Conservation (phyloP, 2,797 vertebrate species). For the Gambusia yucatana region DNA sequence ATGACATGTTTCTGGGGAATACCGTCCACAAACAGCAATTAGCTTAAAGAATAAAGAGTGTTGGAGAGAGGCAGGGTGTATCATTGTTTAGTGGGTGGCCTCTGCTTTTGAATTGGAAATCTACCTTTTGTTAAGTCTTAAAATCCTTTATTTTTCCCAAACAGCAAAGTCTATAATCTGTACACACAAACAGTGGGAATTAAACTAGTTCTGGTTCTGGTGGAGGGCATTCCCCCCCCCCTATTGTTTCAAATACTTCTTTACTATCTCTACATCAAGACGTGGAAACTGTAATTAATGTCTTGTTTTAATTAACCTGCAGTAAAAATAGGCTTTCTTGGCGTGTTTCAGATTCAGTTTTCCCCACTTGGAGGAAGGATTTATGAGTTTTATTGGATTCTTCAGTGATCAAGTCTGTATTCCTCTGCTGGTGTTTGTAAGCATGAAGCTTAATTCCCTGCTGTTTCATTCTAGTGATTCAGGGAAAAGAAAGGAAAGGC, state of each 20-base stretch:
- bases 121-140: no score
- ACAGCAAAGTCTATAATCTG: constrained; percentile 11
- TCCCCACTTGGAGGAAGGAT: constrained; percentile 14
- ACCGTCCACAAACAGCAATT: constrained; percentile 63
- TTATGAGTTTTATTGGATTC: not conserved
- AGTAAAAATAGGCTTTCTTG: not conserved
- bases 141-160: no score
- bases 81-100: constrained; percentile 53
- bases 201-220: not conserved
- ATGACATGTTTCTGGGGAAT: constrained; percentile 59
- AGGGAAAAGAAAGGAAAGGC: not conserved
- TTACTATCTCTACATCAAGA: not conserved
- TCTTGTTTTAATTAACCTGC: not conserved
- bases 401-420: constrained; percentile 13
- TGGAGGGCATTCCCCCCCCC: not conserved
- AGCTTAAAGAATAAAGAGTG: constrained; percentile 44
- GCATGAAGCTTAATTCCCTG: constrained; percentile 17
- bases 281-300: not conserved
- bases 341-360: not conserved
- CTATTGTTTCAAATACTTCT: not conserved
- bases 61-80: constrained; percentile 34
- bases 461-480: constrained; percentile 4
- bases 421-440: constrained; percentile 25
- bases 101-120: constrained; percentile 15
- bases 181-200: not conserved